Evolutionary conservation across 1,140 invertebrate species (phyloP), one percentile per base, ranked within the genome.

Genomic region (Reticulitermes speratus): DNA sequence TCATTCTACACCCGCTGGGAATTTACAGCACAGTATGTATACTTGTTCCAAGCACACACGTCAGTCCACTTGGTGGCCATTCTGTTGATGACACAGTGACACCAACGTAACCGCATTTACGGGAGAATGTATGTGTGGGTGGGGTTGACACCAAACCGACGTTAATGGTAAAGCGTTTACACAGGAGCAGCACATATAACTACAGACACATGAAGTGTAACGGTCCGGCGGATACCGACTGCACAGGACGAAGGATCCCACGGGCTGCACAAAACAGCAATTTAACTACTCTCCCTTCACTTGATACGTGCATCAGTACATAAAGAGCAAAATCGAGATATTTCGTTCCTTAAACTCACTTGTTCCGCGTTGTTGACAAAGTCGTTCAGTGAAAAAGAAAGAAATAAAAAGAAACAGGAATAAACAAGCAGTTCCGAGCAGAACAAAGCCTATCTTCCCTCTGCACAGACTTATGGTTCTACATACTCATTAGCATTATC

Each of bases 21-120:
- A 75, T 75, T 75, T 75, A 75, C n/a, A 30, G n/a, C 9, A 75
- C 11, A 19, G 25, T 75, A 25, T 75, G 14, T 9, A n/a, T 6
- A n/a, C 38, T 38, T 38, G 38, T 5, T 38, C 38, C 38, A 65
- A 65, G 19, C 59, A 65, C 16, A 59, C 19, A 75, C 8, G 25
- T 25, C 65, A 75, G 9, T n/a, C 65, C 65, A 75, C 65, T 30
- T 25, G 7, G 25, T 75, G 65, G 65, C n/a, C 65, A 75, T 16
- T 75, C 65, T 75, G 65, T n/a, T n/a, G 65, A 25, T 75, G 65
- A n/a, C 65, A n/a, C 65, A n/a, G n/a, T 75, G 65, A 75, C 65
- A 75, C 65, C 65, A 75, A 75, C 65, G 7, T 75, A 25, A 75
- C 65, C 65, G 7, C n/a, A 75, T n/a, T n/a, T 75, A 30, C n/a